Percentiles rank a stretch among this genome's conserved stretches.
Evolutionary conservation across 2,888 invertebrate species (phyloP).

Genomic region (Cylloceria caligata): DNA sequence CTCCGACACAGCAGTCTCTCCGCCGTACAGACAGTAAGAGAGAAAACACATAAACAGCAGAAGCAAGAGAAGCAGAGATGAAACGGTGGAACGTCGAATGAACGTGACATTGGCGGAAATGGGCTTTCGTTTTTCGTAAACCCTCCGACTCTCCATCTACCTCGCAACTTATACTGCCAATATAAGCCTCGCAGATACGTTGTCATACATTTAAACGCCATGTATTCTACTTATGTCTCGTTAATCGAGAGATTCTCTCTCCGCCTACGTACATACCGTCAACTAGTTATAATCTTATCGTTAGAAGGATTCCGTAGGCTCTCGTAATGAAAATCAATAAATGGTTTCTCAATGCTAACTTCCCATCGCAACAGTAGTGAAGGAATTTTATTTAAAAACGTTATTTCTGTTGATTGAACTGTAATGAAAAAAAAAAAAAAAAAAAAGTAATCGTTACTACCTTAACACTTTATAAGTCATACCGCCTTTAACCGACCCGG

Average conservation of each 20-base stretch:
- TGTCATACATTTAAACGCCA: constrained; percentile 26
- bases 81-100: constrained; percentile 65
- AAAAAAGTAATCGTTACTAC: too few species aligned
- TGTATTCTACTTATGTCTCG: constrained; percentile 8
- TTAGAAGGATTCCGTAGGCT: constrained; percentile 31
- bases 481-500: too few species aligned
- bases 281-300: constrained; percentile 26
- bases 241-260: constrained; percentile 17
- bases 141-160: constrained; percentile 28
- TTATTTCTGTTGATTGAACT: too few species aligned
- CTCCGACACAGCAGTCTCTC: constrained; percentile 45
- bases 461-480: too few species aligned
- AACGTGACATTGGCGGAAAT: constrained; percentile 72
- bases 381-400: neutral
- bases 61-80: constrained; percentile 28
- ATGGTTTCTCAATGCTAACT: neutral
- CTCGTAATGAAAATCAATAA: neutral
- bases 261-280: neutral
- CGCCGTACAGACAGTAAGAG: constrained; percentile 30
- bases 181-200: constrained; percentile 45
- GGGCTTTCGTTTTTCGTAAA: constrained; percentile 64
- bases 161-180: constrained; percentile 42
- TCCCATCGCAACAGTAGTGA: neutral
- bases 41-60: constrained; percentile 55
- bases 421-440: too few species aligned